Conservation (phyloP, 2,113 vertebrate species). For the Nematolebias whitei region DNA sequence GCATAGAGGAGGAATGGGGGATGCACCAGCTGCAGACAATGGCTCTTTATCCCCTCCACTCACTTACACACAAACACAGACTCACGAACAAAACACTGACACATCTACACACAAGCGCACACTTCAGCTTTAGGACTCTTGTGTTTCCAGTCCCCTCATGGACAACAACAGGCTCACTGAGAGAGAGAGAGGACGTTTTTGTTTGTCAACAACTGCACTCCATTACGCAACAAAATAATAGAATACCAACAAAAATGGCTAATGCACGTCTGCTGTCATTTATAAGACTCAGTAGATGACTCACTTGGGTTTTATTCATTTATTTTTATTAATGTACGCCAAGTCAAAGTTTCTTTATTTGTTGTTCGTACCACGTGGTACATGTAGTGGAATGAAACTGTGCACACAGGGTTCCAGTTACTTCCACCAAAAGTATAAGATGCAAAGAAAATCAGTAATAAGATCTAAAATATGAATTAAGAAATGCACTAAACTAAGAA, state of each 20-base stretch:
- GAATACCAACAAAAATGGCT: not conserved
- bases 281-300: not conserved
- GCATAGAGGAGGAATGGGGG: constrained; percentile 79
- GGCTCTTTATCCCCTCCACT: constrained; percentile 80
- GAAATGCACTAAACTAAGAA: no score
- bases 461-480: no score
- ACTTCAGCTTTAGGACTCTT: constrained; percentile 62
- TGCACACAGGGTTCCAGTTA: no score
- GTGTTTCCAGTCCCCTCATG: constrained; percentile 61
- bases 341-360: no score
- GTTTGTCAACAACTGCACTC: constrained; percentile 28
- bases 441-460: no score
- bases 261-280: not conserved
- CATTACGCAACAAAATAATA: constrained; percentile 48
- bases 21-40: constrained; percentile 87
- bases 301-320: not conserved
- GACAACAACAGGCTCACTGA: constrained; percentile 71
- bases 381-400: no score
- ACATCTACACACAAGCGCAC: constrained; percentile 32
- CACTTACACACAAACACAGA: constrained; percentile 79
- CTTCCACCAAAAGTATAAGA: no score
- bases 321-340: no score
- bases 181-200: constrained; percentile 42
- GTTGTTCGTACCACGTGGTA: no score
- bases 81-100: constrained; percentile 34